These are phyloP conservation scores for Acromyrmex echinatior DNA, from an alignment of 1,140 invertebrate species.

Conservation along the genomic window DNA sequence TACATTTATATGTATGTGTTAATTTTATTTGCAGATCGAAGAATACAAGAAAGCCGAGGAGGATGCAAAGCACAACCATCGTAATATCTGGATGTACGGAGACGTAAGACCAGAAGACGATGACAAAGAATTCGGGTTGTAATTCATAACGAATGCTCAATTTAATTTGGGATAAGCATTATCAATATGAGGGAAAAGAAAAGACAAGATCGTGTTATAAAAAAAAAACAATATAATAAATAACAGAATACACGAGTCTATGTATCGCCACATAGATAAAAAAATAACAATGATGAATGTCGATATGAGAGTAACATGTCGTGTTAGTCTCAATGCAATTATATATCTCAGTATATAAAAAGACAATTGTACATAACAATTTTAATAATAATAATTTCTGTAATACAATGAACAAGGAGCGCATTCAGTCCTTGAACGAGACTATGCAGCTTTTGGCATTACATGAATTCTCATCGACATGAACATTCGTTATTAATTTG, in stretches of 20 bases:
- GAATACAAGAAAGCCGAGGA: slow-evolving; percentile 95
- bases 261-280: slow-evolving; percentile 58
- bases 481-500: slow-evolving; percentile 58
- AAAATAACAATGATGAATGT: slow-evolving; percentile 59
- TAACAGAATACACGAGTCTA: slow-evolving; percentile 71
- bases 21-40: slow-evolving; percentile 87
- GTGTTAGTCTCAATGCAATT: slow-evolving; percentile 68
- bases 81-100: slow-evolving; percentile 98
- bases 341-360: slow-evolving; percentile 72
- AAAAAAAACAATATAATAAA: slow-evolving; percentile 58
- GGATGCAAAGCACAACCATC: slow-evolving; percentile 93
- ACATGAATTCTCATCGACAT: slow-evolving; percentile 64
- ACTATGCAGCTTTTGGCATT: slow-evolving; percentile 20
- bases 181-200: slow-evolving; percentile 54
- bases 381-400: slow-evolving; percentile 74
- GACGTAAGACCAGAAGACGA: slow-evolving; percentile 96
- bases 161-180: slow-evolving; percentile 31
- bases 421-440: not conserved
- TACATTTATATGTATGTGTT: not conserved
- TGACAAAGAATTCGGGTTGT: slow-evolving; percentile 93
- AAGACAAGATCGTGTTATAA: slow-evolving; percentile 69
- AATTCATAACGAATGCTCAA: slow-evolving; percentile 73
- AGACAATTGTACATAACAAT: slow-evolving; percentile 75
- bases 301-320: slow-evolving; percentile 69
- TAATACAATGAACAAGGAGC: slow-evolving; percentile 61